Base-by-base conservation (phyloP, 1,140 invertebrate genomes). In the Apocrypta bakeri region DNA sequence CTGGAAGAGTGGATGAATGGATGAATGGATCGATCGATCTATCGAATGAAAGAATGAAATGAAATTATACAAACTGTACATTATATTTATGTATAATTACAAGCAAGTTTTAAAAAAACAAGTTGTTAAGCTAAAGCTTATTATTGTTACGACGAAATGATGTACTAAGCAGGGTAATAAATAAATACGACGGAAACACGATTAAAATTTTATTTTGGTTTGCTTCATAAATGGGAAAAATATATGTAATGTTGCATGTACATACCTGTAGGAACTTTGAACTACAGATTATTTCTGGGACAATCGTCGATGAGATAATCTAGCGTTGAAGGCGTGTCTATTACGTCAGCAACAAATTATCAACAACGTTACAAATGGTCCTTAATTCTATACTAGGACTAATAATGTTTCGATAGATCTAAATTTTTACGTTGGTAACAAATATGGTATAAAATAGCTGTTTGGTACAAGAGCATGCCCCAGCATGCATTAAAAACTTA, bases 261-360 rank as follows among this genome's bases (percentile, higher is more conserved):
- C n/a, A n/a, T n/a, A 89, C 86, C 90, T 90, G 90, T 90, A 91
- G 90, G 90, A 91, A 91, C 90, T 90, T 90, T 91, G 87, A 87
- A 79, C 90, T 91, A 91, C 89, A 91, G 89, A 90, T 90, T 87
- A 88, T 85, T 68, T 86, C 83, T 71, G 75, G 84, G 86, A 86
- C 84, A 88, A 85, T 87, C 79, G 71, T 87, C 81, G 64, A 83
- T 81, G 82, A 83, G 24, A 81, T 81, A 85, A 85, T 71, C 74
- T 83, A 74, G 29, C 75, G 63, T 79, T 76, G 42, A 69, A 40
- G 31, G 25, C 25, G 64, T 76, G 17, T 61, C 48, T 82, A 24
- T 71, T 73, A 83, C 76, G 72, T 74, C 77, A 71, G 17, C 33
- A 75, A 79, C 48, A 63, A 71, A 81, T 87, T 79, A 85, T 78